Evolutionary conservation across 2,113 vertebrate species (phyloP), one percentile per base, ranked within the genome.

Genomic region (Psilopogon haemacephalus): DNA sequence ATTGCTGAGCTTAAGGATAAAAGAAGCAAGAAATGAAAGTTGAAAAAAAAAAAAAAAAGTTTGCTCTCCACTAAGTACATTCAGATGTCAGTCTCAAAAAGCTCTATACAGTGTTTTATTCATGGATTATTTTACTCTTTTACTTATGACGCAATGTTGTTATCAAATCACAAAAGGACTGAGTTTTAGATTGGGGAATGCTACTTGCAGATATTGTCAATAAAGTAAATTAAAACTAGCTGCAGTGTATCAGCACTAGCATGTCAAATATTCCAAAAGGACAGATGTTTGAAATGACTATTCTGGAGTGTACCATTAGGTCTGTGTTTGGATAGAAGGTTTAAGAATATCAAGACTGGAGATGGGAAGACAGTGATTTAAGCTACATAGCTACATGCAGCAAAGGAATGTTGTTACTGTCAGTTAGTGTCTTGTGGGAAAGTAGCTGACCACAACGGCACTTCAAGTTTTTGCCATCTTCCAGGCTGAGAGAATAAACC

Each of bases 1-100:
- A 98, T 98, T 97, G 97, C 97, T 91, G 93, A 98, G 98, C 97
- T 98, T 98, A 98, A 97, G 97, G 97, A 98, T 98, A 97, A 98
- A 98, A 98, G 98, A 97, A 97, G 81, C 79, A 97, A 97, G 96
- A 98, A 98, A 98, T 97, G 96, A 98, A 98, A 97, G 97, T 96
- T 82, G 44, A 44, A 76, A 94, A 96, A 95, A 95, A 94, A 72
- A n/a, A 58, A 70, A 68, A 95, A 19, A 94, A 83, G 93, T 97
- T 98, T 97, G 93, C 97, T 97, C 89, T 96, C 74, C 33, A 23
- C 95, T 98, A 98, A 98, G 96, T 98, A 97, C 96, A 97, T 98
- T 98, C 98, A 98, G 97, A 98, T 98, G 98, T 98, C 88, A 94
- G 77, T 59, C 44, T 96, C 82, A 68, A 68, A 80, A 69, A 93